Base-by-base conservation (phyloP, 2,113 vertebrate species). In the Ciconia stormi region DNA sequence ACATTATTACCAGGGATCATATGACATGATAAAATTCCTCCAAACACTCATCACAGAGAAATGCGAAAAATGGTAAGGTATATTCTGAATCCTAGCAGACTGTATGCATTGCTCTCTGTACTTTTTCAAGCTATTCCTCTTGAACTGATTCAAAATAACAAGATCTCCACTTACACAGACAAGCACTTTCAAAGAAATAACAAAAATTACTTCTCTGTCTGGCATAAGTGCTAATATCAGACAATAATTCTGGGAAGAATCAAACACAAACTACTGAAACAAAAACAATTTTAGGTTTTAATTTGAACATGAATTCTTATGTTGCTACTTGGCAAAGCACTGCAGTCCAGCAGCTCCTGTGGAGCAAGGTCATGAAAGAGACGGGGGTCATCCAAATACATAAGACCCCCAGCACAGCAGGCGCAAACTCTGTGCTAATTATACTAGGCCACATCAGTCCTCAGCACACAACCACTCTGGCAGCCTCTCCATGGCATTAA, bases 321-420 rank as follows among this genome's bases (percentile, higher is more conserved):
- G 70, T 46, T 90, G 65, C 38, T 66, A 14, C 67, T 95, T 85
- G 82, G 78, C 89, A 93, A 77, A 91, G 67, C 59, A 12, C 46
- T 50, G 58, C 23, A 34, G 94, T 62, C 91, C 87, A 88, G 84
- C 62, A 93, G 78, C 66, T 93, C 93, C 95, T 42, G 58, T 44
- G 63, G 89, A 83, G 78, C 78, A 93, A 93, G 91, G 94, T 95
- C 94, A 70, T 1, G 12, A 62, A 34, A 42, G 53, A 93, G 88
- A 50, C 0, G 0, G 36, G 89, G 81, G 49, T 94, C 95, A 95
- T 87, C 83, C 87, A 95, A 94, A 91, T 58, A 73, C 21, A 2
- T 46, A 69, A 77, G 94, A 91, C 95, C 94, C 78, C 56, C 91
- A 62, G 78, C 46, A 55, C 87, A 91, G 95, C 84, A 88, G 59